Percentiles rank a stretch among this genome's conserved stretches.
Conservation (phyloP, 2,113 vertebrate genomes). For the Laticauda laticaudata region DNA sequence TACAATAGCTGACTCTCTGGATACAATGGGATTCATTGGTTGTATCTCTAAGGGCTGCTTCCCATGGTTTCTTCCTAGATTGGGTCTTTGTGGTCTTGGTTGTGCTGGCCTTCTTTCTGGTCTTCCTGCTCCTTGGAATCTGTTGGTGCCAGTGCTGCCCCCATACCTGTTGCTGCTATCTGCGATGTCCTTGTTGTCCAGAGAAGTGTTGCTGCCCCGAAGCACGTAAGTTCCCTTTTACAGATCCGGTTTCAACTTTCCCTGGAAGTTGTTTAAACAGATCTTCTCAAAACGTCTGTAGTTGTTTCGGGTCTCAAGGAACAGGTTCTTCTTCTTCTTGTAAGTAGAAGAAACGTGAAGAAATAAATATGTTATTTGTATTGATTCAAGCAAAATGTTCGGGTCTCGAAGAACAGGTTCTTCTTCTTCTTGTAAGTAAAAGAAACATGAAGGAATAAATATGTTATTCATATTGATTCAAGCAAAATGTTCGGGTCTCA, state of each 20-base stretch:
- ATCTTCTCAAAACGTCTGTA: not conserved
- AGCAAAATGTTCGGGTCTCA: not conserved
- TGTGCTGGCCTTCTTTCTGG: constrained; percentile 74
- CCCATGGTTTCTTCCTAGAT: constrained; percentile 67
- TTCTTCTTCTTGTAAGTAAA: too few relatives aligned
- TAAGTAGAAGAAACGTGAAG: too few relatives aligned
- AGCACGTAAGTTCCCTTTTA: constrained; percentile 74
- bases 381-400: not conserved
- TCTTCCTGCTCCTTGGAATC: constrained; percentile 80
- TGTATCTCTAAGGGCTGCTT: not conserved
- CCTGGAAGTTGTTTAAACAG: too few relatives aligned
- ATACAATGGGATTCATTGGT: not conserved
- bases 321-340: not conserved
- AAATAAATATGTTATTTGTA: too few relatives aligned
- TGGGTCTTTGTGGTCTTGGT: constrained; percentile 87
- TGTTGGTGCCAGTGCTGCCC: constrained; percentile 96
- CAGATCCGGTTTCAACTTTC: accelerated
- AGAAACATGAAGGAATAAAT: too few relatives aligned
- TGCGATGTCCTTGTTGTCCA: constrained; percentile 89
- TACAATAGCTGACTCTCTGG: not conserved
- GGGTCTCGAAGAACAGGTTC: too few relatives aligned
- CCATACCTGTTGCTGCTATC: constrained; percentile 88
- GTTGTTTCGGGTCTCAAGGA: not conserved
- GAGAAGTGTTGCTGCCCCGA: constrained; percentile 87
- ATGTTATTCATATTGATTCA: too few relatives aligned